Percentiles rank a stretch among this genome's conserved stretches.
phyloP scores from a whole-genome alignment of 2,113 vertebrate species.

The Boulengerochromis microlepis region DNA sequence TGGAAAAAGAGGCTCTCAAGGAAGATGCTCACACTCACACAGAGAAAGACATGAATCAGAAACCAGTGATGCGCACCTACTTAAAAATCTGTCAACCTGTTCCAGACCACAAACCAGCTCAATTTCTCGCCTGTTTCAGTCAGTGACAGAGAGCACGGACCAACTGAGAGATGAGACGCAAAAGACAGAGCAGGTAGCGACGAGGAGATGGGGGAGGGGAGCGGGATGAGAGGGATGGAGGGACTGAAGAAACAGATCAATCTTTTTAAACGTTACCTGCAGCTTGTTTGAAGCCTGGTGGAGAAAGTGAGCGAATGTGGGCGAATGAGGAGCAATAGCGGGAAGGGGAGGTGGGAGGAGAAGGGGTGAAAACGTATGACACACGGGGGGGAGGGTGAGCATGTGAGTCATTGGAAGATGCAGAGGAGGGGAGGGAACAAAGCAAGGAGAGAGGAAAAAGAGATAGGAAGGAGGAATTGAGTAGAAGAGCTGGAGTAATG shows the following conservation, averaged over 20 bases:
- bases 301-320: constrained; percentile 40
- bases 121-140: constrained; percentile 24
- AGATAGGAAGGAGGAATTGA: not conserved
- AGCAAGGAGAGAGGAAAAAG: not conserved
- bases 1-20: constrained; percentile 22
- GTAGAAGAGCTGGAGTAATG: not conserved
- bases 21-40: not conserved
- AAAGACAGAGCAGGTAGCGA: constrained; percentile 8
- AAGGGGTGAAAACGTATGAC: constrained; percentile 46
- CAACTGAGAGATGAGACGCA: constrained; percentile 25
- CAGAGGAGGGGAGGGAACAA: constrained; percentile 27
- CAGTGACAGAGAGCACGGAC: constrained; percentile 7
- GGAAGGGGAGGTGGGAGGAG: constrained; percentile 35
- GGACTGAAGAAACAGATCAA: constrained; percentile 36
- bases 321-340: constrained; percentile 29
- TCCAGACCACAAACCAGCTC: constrained; percentile 20
- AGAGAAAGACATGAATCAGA: constrained; percentile 11
- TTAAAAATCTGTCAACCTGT: constrained; percentile 30
- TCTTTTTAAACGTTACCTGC: constrained; percentile 65
- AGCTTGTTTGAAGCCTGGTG: constrained; percentile 48
- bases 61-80: constrained; percentile 7
- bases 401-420: constrained; percentile 64
- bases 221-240: constrained; percentile 5
- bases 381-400: constrained; percentile 48
- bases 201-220: not conserved